Evolutionary conservation across 1,140 invertebrate species (phyloP), one percentile per base, ranked within the genome.

Genomic region (Drosophila mojavensis): DNA sequence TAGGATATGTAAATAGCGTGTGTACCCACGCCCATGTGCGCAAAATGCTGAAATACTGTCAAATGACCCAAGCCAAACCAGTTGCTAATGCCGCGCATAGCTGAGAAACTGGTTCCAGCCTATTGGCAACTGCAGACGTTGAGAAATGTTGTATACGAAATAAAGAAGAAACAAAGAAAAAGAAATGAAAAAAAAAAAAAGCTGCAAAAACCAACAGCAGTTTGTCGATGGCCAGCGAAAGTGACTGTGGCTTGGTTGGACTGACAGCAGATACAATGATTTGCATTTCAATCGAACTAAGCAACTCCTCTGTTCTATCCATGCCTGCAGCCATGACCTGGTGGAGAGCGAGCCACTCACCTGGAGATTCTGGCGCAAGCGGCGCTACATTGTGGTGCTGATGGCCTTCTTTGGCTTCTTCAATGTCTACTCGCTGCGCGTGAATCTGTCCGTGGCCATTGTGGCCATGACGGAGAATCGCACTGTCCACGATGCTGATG

Each of bases 381-480:
- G 95, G 78, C 93, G 96, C 51, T 95, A 97, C 79, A 88, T 97
- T 39, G 94, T 98, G 11, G 95, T 96, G 0, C 81, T 96, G 0
- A 84, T 98, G 71, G 95, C 96, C 0, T 89, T 98, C 91, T 94
- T 98, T 70, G 98, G 97, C 6, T 98, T 98, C 93, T 96, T 97
- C 93, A 96, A 97, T 82, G 95, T 97, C 1, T 98, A 98, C 92
- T 95, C 96, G 15, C 93, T 98, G 66, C 94, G 98, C 28, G 97
- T 97, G 0, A 98, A 98, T 93, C 93, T 98, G 13, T 97, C 96
- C 56, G 96, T 98, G 20, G 97, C 97, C 3, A 96, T 98, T 69
- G 96, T 98, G 17, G 96, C 97, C 26, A 98, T 98, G 96, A 96
- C 95, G 0, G 94, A 95, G 66, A 94, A 94, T 36, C 91, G 94